Conservation (phyloP, 1,140 invertebrate genomes). For the Lepidurus couesii region DNA sequence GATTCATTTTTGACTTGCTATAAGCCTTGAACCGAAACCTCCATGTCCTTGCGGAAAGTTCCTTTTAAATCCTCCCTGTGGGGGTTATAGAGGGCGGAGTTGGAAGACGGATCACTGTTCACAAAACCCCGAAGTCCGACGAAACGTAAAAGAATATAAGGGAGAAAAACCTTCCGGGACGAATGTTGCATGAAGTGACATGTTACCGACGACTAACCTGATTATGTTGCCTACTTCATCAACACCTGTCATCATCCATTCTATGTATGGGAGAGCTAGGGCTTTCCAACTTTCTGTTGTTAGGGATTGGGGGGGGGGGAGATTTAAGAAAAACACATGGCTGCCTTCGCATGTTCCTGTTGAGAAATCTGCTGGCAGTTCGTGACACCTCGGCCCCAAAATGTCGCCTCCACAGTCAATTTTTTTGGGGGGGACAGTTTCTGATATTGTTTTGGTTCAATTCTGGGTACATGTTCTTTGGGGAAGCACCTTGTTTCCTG, state of each 20-base stretch:
- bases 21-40: not conserved
- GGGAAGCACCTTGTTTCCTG: not conserved
- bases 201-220: conserved; percentile 21
- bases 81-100: not conserved
- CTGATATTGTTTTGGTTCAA: not conserved
- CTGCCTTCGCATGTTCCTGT: not conserved
- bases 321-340: not conserved
- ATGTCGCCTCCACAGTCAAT: not conserved
- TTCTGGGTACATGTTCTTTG: too few relatives aligned
- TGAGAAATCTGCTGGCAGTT: not conserved
- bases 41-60: not conserved
- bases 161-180: not conserved
- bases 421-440: not conserved
- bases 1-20: not conserved
- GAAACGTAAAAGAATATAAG: conserved; percentile 16
- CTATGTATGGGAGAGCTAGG: not conserved
- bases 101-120: not conserved
- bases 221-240: conserved; percentile 22
- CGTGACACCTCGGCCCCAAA: conserved; percentile 2
- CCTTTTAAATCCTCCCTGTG: not conserved
- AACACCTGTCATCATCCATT: conserved; percentile 19
- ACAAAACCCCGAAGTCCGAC: not conserved
- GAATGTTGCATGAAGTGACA: conserved; percentile 15
- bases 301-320: not conserved
- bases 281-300: not conserved